Evolutionary conservation across 2,113 vertebrate species (phyloP).

Genomic region (Macroglossus sobrinus): DNA sequence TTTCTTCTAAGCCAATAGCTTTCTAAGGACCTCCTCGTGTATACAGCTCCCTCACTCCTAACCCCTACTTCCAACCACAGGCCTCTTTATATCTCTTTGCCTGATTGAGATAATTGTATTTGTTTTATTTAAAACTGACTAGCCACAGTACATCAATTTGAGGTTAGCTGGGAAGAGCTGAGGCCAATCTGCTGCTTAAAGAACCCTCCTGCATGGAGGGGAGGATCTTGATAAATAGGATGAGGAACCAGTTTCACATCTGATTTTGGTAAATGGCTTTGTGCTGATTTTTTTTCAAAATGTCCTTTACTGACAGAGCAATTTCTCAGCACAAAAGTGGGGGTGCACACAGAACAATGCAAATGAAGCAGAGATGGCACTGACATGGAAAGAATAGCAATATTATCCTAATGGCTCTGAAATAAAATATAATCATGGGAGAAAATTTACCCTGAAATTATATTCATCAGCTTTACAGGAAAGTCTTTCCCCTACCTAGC

Average conservation of each 20-base stretch:
- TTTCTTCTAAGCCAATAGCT: not conserved
- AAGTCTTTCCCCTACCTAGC: not conserved
- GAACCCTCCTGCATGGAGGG: too few relatives aligned
- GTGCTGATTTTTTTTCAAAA: not conserved
- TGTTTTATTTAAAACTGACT: not conserved
- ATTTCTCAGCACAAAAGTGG: not conserved
- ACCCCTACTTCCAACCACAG: not conserved
- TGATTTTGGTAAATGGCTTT: not conserved
- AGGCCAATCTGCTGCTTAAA: not conserved
- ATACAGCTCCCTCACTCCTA: too few relatives aligned
- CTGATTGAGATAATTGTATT: not conserved
- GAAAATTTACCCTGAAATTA: constrained; percentile 51
- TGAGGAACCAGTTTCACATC: not conserved
- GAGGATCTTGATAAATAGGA: not conserved
- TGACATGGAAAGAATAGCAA: constrained; percentile 39
- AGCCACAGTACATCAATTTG: rapidly evolving
- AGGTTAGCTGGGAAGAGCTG: not conserved
- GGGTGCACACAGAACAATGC: not conserved
- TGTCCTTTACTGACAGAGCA: not conserved
- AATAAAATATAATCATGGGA: not conserved
- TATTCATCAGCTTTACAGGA: not conserved
- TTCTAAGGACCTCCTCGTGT: not conserved
- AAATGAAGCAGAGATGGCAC: not conserved
- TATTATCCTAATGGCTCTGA: constrained; percentile 42
- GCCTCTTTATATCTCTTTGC: not conserved